phyloP scores from a whole-genome alignment of 2,888 invertebrate genomes.

The Furcula furcula region DNA sequence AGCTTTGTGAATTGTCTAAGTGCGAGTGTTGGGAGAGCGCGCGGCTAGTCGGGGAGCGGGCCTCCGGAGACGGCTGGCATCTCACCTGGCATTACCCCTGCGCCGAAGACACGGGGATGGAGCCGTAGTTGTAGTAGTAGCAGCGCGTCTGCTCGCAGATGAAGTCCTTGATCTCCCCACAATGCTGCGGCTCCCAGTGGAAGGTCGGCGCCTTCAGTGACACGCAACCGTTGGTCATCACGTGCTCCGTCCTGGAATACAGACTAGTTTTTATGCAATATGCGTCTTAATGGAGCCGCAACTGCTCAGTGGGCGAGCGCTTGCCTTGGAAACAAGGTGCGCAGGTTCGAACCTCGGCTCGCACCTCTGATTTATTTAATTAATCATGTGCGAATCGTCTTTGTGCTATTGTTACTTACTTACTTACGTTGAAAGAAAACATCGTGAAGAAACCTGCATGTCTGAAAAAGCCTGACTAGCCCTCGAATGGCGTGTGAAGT shows the following conservation, averaged over 20 bases:
- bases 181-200: constrained; percentile 92
- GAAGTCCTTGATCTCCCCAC: constrained; percentile 91
- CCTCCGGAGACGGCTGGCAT: constrained; percentile 81
- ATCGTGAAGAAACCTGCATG: too few relatives aligned
- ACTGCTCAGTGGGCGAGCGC: too few relatives aligned
- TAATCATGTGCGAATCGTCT: too few relatives aligned
- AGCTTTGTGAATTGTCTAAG: constrained; percentile 22
- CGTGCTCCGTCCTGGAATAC: constrained; percentile 78
- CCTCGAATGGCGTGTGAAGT: too few relatives aligned
- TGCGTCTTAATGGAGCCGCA: constrained; percentile 29
- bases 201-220: constrained; percentile 89
- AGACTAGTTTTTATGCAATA: constrained; percentile 73
- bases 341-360: too few relatives aligned
- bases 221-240: constrained; percentile 87
- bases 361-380: too few relatives aligned
- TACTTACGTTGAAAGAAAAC: too few relatives aligned
- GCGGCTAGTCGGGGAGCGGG: constrained; percentile 75
- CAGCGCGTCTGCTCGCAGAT: constrained; percentile 95
- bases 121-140: constrained; percentile 95
- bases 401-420: too few relatives aligned
- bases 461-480: too few relatives aligned
- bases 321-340: too few relatives aligned
- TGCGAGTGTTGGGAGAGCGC: constrained; percentile 44
- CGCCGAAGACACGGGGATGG: constrained; percentile 93
- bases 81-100: constrained; percentile 95